Evolutionary conservation across 1,140 invertebrate genomes (phyloP).

Genomic region (Leptopilina boulardi): DNA sequence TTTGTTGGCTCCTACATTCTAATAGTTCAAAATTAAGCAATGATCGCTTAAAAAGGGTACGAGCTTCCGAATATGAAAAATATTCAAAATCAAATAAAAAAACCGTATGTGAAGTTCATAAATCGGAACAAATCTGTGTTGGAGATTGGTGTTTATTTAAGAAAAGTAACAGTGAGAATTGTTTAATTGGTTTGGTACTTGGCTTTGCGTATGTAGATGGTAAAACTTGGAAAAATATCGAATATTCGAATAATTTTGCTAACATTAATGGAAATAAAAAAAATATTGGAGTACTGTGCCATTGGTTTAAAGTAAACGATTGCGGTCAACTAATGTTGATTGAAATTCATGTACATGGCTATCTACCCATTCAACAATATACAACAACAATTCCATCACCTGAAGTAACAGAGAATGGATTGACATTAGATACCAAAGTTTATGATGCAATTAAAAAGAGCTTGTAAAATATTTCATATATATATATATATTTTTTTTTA

Average conservation of each 20-base stretch:
- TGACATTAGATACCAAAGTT: background rate
- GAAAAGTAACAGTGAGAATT: background rate
- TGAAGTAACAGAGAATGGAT: background rate
- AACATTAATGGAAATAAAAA: background rate
- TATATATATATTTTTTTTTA: no score
- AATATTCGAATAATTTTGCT: background rate
- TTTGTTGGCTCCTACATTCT: background rate
- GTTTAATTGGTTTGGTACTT: background rate
- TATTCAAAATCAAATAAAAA: background rate
- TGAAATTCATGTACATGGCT: background rate
- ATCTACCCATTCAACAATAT: background rate
- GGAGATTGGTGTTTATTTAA: slow-evolving; percentile 9
- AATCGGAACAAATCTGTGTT: background rate
- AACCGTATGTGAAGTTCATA: background rate
- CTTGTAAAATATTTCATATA: background rate
- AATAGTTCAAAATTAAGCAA: background rate
- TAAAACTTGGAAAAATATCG: background rate
- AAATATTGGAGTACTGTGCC: background rate
- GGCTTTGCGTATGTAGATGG: background rate
- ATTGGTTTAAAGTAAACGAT: background rate
- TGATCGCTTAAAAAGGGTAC: background rate
- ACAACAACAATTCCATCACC: background rate
- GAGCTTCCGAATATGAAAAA: background rate
- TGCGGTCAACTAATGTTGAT: background rate
- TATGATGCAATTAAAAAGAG: background rate